These are phyloP conservation scores for Australoheros scitulus DNA, from an alignment of 2,113 vertebrate species.

Conservation along the genomic window DNA sequence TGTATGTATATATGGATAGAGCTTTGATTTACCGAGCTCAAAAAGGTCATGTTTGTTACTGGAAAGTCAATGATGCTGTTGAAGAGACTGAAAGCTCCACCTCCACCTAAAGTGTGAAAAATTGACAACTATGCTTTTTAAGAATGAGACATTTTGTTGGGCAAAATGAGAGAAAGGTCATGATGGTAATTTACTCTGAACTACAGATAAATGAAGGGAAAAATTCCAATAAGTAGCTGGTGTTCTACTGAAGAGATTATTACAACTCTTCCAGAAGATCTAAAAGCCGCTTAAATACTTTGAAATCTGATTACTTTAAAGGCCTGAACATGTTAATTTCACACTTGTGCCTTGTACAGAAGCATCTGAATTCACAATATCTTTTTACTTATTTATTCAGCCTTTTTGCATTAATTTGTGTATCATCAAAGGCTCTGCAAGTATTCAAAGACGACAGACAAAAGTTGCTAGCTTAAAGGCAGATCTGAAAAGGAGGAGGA, in stretches of 20 bases:
- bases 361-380: not conserved
- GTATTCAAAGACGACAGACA: not conserved
- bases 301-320: not conserved
- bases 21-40: not conserved
- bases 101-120: not conserved
- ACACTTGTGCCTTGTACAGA: not conserved
- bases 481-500: not conserved
- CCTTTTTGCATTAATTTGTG: not conserved
- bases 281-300: not conserved
- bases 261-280: not conserved
- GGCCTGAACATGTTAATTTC: not conserved
- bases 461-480: not conserved
- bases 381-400: not conserved
- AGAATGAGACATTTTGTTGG: not conserved
- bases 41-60: not conserved
- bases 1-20: too few species aligned
- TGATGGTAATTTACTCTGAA: not conserved
- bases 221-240: not conserved
- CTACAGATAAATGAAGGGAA: not conserved
- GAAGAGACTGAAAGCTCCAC: not conserved
- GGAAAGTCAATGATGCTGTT: not conserved
- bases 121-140: not conserved
- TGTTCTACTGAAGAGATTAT: not conserved
- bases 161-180: not conserved
- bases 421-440: not conserved